These are phyloP conservation scores for Anolis sagrei DNA, from an alignment of 2,113 vertebrate genomes.

Conservation along the genomic window DNA sequence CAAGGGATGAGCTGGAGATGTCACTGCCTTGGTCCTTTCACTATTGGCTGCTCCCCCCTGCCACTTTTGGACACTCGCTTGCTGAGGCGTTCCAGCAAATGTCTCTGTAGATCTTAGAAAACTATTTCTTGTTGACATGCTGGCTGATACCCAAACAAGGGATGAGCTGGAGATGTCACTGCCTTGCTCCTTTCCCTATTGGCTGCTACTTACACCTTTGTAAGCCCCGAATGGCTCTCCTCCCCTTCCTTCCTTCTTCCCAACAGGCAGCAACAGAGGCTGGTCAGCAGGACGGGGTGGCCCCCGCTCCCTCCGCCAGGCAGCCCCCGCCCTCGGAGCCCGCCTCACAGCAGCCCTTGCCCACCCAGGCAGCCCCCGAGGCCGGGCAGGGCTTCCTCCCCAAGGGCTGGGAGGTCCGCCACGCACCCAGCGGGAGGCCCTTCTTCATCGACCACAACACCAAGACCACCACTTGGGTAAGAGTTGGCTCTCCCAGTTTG, in stretches of 20 bases:
- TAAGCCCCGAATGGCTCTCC: neutral
- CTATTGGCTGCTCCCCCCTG: no score
- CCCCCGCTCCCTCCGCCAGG: slow-evolving; percentile 65
- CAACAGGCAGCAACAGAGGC: slow-evolving; percentile 75
- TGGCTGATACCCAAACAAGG: no score
- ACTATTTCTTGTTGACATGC: no score
- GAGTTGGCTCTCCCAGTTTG: neutral
- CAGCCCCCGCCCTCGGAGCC: slow-evolving; percentile 63
- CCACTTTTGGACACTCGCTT: no score
- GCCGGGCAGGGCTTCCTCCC: slow-evolving; percentile 84
- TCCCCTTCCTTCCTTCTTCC: neutral
- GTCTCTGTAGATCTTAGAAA: no score
- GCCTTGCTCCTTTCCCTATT: no score
- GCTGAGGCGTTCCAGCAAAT: no score
- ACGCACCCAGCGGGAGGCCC: slow-evolving; percentile 88
- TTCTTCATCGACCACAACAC: slow-evolving; percentile 97
- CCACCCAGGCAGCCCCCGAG: slow-evolving; percentile 64
- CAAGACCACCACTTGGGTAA: slow-evolving; percentile 95
- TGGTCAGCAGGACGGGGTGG: slow-evolving; percentile 32
- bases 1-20: no score
- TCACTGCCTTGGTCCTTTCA: no score
- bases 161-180: no score
- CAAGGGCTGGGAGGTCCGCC: slow-evolving; percentile 91
- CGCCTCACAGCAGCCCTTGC: slow-evolving; percentile 74
- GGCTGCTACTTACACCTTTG: no score